Evolutionary conservation across 2,113 vertebrate genomes (phyloP), one percentile per base, ranked within the genome.

Genomic region (Pelodiscus sinensis): DNA sequence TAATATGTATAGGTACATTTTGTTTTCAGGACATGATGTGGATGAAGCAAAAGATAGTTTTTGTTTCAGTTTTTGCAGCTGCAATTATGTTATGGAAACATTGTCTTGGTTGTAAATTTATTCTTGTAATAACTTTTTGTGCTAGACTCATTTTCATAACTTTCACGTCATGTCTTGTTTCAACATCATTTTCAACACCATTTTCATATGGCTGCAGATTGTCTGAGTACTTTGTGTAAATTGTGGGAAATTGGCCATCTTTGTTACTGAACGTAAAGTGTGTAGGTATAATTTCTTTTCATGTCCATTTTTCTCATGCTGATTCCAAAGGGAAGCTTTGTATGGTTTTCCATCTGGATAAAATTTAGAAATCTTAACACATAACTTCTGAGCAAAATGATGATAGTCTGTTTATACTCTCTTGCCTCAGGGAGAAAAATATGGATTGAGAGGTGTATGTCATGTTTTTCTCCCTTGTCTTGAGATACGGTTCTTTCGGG

Each of bases 171-270:
- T 22, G 60, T 80, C 15, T n/a, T 87, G 38, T 68, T 54, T 87
- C n/a, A 2, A 80, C 86, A 7, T 29, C 50, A 4, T 19, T 93
- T 92, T 92, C 44, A 2, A 80, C 86, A 7, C 31, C 50, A 4
- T 19, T 93, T 92, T 92, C 44, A 50, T 38, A 25, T 73, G 44
- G 38, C 35, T 60, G 52, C n/a, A 90, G 62, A 29, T 95, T 9
- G 2, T 15, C 12, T 27, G 6, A 75, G 18, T 0, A 1, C 8
- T 51, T 25, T 82, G 29, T 84, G 25, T 31, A 19, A 86, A 55
- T 19, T 77, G 25, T 1, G 78, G 51, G 31, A n/a, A 35, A 38
- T 4, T 90, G 55, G 27, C 25, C 52, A 78, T n/a, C n/a, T 83
- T 62, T 82, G 0, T 78, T 85, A 78, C 25, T 0, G 16, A 57